A percentile compares a stretch with the other conserved stretches of the same genome.
These are phyloP conservation scores for Trichopoda pennipes DNA, from an alignment of 2,888 invertebrate genomes.

Conservation along the genomic window DNA sequence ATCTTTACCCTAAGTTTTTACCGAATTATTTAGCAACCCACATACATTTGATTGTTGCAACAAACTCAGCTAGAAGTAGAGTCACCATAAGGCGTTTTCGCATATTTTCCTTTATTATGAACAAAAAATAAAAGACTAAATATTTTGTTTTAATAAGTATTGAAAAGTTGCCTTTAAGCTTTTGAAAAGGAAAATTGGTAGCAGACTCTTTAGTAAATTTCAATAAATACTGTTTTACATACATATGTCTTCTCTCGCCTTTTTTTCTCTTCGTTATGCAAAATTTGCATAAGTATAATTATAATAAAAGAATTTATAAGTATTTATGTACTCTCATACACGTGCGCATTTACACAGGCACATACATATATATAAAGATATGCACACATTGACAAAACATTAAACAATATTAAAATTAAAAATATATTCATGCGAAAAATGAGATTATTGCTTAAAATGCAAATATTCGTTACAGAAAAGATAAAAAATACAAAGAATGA, in stretches of 20 bases:
- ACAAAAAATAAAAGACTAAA: not conserved
- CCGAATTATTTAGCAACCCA: not conserved
- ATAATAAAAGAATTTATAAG: slow-evolving; percentile 70
- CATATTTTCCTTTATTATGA: slow-evolving; percentile 12
- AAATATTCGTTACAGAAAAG: slow-evolving; percentile 42
- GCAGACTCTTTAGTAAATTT: slow-evolving; percentile 41
- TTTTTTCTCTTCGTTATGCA: slow-evolving; percentile 28
- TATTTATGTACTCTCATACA: slow-evolving; percentile 44
- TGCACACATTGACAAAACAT: slow-evolving; percentile 38
- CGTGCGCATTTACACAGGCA: not conserved
- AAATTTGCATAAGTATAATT: slow-evolving; percentile 77
- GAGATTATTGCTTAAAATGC: slow-evolving; percentile 70
- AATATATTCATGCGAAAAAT: slow-evolving; percentile 72
- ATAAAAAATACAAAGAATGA: slow-evolving; percentile 11
- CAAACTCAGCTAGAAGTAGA: slow-evolving; percentile 19
- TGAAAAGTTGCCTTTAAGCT: slow-evolving; percentile 58
- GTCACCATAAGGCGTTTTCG: slow-evolving; percentile 38
- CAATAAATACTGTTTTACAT: slow-evolving; percentile 10
- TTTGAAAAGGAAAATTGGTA: slow-evolving; percentile 55
- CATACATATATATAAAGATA: no score
- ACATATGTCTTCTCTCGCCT: slow-evolving; percentile 10
- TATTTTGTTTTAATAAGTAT: slow-evolving; percentile 2
- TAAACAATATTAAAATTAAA: slow-evolving; percentile 66
- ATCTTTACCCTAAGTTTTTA: not conserved
- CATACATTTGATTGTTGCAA: slow-evolving; percentile 3